A percentile compares a stretch with the other conserved stretches of the same genome.
phyloP scores from a whole-genome alignment of 1,140 invertebrate genomes.

The Anastatus disparis region DNA sequence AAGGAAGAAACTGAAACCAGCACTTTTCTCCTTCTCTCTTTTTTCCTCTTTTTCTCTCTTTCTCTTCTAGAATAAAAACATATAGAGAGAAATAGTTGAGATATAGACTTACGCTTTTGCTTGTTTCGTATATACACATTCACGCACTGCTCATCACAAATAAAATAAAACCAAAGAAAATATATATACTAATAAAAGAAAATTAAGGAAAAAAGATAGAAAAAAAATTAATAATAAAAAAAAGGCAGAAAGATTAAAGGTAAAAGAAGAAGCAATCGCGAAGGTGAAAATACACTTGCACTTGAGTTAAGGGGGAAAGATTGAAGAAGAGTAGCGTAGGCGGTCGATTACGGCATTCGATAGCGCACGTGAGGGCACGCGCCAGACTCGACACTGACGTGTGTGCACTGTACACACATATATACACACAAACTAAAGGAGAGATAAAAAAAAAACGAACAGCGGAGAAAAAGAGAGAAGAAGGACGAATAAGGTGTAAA shows the following conservation, averaged over 20 bases:
- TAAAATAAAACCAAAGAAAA: too few species aligned
- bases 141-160: too few species aligned
- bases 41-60: background rate
- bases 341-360: slow-evolving; percentile 25
- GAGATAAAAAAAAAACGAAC: background rate
- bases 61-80: too few species aligned
- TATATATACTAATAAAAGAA: too few species aligned
- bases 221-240: too few species aligned
- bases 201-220: background rate
- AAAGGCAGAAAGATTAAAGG: background rate
- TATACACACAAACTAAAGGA: slow-evolving; percentile 24
- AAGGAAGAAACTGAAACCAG: slow-evolving; percentile 26
- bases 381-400: slow-evolving; percentile 7
- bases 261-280: background rate
- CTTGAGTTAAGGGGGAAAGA: too few species aligned
- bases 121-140: too few species aligned
- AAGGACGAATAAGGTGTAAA: background rate
- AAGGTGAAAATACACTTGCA: background rate
- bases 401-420: slow-evolving; percentile 28
- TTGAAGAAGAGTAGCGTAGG: too few species aligned
- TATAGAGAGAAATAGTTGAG: too few species aligned
- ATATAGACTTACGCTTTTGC: too few species aligned
- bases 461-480: background rate
- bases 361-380: slow-evolving; percentile 33
- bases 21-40: slow-evolving; percentile 11